Evolutionary conservation across 2,797 vertebrate species (phyloP), one percentile per base, ranked within the genome.

Genomic region (Leuciscus waleckii): DNA sequence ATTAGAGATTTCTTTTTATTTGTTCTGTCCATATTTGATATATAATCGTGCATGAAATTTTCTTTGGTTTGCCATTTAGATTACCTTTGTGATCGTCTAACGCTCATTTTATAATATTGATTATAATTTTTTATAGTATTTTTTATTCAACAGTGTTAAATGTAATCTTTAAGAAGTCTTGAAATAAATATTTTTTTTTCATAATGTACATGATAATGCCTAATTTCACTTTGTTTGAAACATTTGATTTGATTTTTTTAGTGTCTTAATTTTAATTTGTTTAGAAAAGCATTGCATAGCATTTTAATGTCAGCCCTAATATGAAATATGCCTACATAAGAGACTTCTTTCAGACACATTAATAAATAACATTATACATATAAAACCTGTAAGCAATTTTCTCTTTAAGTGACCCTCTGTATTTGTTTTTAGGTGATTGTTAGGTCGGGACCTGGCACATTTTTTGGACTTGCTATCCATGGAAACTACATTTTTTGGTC

Each of bases 401-500:
- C 7, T 78, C 26, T 43, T 39, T 54, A 5, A 2, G 26, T 37
- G 23, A 43, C 19, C 17, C 4, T 81, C 16, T 82, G 16, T 56
- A 49, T 87, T 29, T 49, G 14, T 26, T 84, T 86, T 19, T 74
- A 99, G 98, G 97, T 98, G 56, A 97, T 99, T 88, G 94, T 99
- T 35, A 98, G 97, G 92, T 98, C 98, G 43, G 97, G 97, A 77
- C 96, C 97, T 0, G 98, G 98, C 54, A 98, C 97, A 29, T 99
- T 99, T 91, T 98, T 98, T 5, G 98, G 98, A 61, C 93, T 99
- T 75, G 97, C 98, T 81, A 96, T 99, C 86, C 97, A 99, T 83
- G 96, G 95, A 35, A 97, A 98, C 89, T 99, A 97, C 84, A 97
- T 99, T 89, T 99, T 99, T 93, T 99, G 98, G 98, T 99, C 98